Evolutionary conservation across 2,113 vertebrate genomes (phyloP).

Genomic region (Pholis gunnellus): DNA sequence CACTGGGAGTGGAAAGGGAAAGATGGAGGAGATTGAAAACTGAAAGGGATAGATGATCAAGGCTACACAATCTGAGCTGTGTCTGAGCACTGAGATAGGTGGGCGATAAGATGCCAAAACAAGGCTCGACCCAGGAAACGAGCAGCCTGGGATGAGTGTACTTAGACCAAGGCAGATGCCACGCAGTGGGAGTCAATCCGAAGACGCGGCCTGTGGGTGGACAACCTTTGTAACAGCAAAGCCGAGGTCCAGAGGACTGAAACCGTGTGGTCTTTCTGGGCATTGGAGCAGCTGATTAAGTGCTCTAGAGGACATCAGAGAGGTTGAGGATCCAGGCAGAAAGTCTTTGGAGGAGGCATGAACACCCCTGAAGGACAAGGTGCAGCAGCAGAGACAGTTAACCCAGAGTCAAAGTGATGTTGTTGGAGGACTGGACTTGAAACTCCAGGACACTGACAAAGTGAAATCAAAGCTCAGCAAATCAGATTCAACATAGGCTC

Average conservation of each 20-base stretch:
- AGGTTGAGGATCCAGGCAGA: slow-evolving; percentile 5
- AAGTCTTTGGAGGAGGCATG: neutral
- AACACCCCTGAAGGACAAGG: neutral
- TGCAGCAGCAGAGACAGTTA: neutral
- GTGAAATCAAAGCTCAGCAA: slow-evolving; percentile 1
- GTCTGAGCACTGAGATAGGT: neutral
- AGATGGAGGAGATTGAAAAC: neutral
- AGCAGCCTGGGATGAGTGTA: neutral
- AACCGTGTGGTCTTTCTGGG: neutral
- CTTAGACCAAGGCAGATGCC: neutral
- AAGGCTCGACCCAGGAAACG: neutral
- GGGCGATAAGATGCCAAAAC: slow-evolving; percentile 3
- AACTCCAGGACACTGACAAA: neutral
- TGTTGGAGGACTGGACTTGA: slow-evolving; percentile 2
- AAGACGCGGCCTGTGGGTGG: neutral
- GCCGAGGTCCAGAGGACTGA: neutral
- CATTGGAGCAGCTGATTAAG: neutral
- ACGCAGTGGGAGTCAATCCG: neutral
- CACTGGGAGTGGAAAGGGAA: neutral
- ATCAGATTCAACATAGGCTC: neutral
- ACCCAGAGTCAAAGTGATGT: neutral
- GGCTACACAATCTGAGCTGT: neutral
- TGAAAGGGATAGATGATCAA: neutral
- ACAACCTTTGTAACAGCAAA: slow-evolving; percentile 9
- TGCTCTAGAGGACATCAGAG: neutral